Conservation (phyloP, 1,140 invertebrate genomes). For the Drosophila serrata region DNA sequence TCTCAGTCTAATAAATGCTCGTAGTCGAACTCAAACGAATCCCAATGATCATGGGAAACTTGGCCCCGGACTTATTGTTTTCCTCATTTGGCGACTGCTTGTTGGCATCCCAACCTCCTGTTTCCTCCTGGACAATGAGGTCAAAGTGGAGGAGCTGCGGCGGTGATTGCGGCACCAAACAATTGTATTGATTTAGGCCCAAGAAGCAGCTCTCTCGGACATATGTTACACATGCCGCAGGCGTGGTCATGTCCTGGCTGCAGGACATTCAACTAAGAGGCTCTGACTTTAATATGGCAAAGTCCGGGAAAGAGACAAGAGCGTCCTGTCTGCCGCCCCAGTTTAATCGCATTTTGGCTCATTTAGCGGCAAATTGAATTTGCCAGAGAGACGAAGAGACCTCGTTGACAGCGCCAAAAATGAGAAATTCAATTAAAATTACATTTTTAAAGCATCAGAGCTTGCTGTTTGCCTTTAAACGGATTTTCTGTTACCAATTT, state of each 20-base stretch:
- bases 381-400: slow-evolving; percentile 35
- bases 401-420: slow-evolving; percentile 43
- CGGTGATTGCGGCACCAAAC: slow-evolving; percentile 34
- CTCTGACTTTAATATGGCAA: slow-evolving; percentile 44
- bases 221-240: slow-evolving; percentile 70
- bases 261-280: slow-evolving; percentile 29
- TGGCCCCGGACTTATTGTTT: slow-evolving; percentile 47
- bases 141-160: slow-evolving; percentile 21
- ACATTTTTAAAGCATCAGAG: slow-evolving; percentile 56
- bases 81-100: slow-evolving; percentile 62
- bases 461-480: slow-evolving; percentile 44
- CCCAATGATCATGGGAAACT: slow-evolving; percentile 6
- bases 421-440: slow-evolving; percentile 83
- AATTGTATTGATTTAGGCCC: slow-evolving; percentile 69
- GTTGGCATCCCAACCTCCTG: slow-evolving; percentile 26
- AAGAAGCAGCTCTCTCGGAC: slow-evolving; percentile 26
- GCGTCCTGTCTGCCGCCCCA: slow-evolving; percentile 49
- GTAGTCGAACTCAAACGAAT: neutral
- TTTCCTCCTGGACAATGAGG: slow-evolving; percentile 29
- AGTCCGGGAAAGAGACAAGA: neutral
- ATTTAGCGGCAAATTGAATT: slow-evolving; percentile 80
- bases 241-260: slow-evolving; percentile 31
- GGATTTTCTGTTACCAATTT: slow-evolving; percentile 55
- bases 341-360: slow-evolving; percentile 81
- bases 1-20: neutral